Evolutionary conservation across 2,888 invertebrate species (phyloP).

Genomic region (Blastobasis adustella): DNA sequence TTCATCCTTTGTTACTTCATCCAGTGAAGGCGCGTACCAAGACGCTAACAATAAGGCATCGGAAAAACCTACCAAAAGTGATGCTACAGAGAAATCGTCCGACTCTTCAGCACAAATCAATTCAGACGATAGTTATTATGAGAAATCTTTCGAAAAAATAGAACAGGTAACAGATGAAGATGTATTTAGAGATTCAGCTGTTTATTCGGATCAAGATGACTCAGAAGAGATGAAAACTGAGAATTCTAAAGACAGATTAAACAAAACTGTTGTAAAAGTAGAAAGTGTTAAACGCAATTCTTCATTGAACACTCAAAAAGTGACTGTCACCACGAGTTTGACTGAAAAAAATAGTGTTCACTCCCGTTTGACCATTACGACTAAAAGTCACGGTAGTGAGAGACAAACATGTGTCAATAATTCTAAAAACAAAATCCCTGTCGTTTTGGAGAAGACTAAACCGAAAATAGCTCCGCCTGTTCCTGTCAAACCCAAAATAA

Average conservation of each 20-base stretch:
- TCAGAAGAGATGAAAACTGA: conserved; percentile 39
- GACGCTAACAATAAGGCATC: conserved; percentile 35
- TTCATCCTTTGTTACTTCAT: conserved; percentile 72
- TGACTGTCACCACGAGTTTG: conserved; percentile 29
- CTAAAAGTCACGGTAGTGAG: conserved; percentile 22
- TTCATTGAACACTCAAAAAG: conserved; percentile 43
- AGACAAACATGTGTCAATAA: conserved; percentile 15
- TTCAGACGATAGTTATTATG: conserved; percentile 83
- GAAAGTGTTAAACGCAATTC: conserved; percentile 46
- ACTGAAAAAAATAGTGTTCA: conserved; percentile 35
- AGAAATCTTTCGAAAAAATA: conserved; percentile 83
- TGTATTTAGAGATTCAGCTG: conserved; percentile 86
- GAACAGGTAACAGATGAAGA: conserved; percentile 81
- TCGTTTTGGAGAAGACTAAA: conserved; percentile 33
- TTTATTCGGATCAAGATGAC: conserved; percentile 86
- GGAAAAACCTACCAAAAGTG: conserved; percentile 10
- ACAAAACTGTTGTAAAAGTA: conserved; percentile 38
- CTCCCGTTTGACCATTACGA: conserved; percentile 29
- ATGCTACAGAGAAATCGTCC: conserved; percentile 20
- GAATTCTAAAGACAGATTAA: conserved; percentile 23
- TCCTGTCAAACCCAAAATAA: conserved; percentile 75
- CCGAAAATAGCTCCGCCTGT: conserved; percentile 77
- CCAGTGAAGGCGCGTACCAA: conserved; percentile 68
- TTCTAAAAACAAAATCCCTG: too few species aligned
- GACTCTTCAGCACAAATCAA: conserved; percentile 27